Conservation (phyloP, 2,113 vertebrate species). For the Nothoprocta pentlandii region DNA sequence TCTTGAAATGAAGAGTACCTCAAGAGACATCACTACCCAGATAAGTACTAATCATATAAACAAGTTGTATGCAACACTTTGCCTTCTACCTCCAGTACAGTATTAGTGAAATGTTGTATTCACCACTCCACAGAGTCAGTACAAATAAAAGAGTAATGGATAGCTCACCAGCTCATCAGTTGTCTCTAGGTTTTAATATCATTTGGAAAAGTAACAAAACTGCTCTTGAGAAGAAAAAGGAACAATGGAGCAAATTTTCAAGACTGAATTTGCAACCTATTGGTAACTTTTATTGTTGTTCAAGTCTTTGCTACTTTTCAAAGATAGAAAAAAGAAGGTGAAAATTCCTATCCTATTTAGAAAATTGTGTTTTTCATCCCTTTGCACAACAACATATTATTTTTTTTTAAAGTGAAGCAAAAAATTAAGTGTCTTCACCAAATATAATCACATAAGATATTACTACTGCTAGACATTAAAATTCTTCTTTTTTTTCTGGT, state of each 20-base stretch:
- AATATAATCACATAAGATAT: rapidly evolving
- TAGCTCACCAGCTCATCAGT: rapidly evolving
- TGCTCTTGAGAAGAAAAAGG: not conserved
- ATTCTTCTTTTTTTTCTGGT: not conserved
- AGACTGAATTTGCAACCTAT: not conserved
- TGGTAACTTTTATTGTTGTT: not conserved
- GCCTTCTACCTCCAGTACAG: not conserved
- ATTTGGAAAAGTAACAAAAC: not conserved
- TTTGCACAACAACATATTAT: not conserved
- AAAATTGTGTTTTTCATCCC: not conserved
- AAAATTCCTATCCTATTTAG: not conserved
- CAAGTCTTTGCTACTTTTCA: not conserved
- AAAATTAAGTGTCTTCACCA: not conserved
- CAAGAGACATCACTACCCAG: not conserved
- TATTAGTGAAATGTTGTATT: not conserved
- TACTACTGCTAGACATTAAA: not conserved
- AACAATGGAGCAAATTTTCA: not conserved
- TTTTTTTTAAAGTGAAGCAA: not conserved
- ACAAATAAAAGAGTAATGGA: not conserved
- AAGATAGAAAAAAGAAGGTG: not conserved
- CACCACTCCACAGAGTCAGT: not conserved
- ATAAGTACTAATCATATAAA: not conserved
- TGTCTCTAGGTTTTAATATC: not conserved
- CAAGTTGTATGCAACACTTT: not conserved
- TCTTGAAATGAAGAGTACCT: not conserved